Base-by-base conservation (phyloP, 2,888 invertebrate genomes). In the Fissipunctia ypsillon region DNA sequence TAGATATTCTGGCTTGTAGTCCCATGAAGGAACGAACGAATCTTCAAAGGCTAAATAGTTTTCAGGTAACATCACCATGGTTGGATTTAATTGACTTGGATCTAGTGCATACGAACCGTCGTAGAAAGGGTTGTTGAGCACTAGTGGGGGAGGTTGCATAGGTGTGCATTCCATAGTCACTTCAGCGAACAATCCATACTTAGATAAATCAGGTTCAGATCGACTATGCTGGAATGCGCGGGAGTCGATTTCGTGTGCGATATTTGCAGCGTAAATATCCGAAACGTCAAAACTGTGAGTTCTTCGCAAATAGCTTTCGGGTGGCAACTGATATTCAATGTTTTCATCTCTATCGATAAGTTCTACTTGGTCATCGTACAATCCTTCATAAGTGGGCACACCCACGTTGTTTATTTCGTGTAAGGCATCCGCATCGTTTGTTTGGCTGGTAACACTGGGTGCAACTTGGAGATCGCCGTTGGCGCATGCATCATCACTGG, bases 41-140 rank as follows among this genome's bases (percentile, higher is more conserved):
- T 96, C 96, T 91, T 96, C 96, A 86, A 96, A 96, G n/a, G 96
- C 95, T 87, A 96, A 90, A 88, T 96, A 96, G 87, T 94, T 96
- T 85, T 96, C 96, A 61, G 96, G 96, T 83, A 96, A 85, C 71
- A 94, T 90, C n/a, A 96, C 91, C 88, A 95, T 91, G 57, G 91
- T 88, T 78, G 92, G 92, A 87, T 91, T 94, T 66, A 94, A 80
- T 78, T 94, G 93, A 48, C 89, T 87, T 35, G 93, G 84, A 86
- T 93, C 91, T 71, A 93, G 88, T 41, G 96, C 95, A 80, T 93
- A 94, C 43, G 96, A 93, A 64, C 94, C 94, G 80, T 96, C 95
- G 84, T 96, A 96, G 89, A 96, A 96, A 19, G 96, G 96, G 85
- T 96, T 96, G 83, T 96, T 96, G 68, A 96, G 91, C 73, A 96